Evolutionary conservation across 2,113 vertebrate species (phyloP).

Genomic region (Diadophis punctatus): DNA sequence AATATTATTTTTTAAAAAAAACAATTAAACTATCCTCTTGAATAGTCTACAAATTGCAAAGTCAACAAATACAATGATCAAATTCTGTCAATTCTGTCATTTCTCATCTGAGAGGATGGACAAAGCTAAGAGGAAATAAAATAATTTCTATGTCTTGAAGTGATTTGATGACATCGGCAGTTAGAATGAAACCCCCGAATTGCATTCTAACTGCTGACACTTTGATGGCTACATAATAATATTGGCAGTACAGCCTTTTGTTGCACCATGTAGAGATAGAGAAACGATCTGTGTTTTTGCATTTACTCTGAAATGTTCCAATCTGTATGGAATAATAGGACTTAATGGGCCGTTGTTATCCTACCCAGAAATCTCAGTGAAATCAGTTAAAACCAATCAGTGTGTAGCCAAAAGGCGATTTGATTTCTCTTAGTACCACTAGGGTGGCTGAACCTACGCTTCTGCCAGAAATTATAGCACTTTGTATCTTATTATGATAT

Average conservation of each 20-base stretch:
- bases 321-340: neutral
- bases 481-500: neutral
- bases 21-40: neutral
- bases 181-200: neutral
- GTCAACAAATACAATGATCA: neutral
- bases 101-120: neutral
- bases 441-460: neutral
- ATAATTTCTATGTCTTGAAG: constrained; percentile 1
- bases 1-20: neutral
- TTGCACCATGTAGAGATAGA: neutral
- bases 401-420: neutral
- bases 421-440: neutral
- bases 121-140: neutral
- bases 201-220: constrained; percentile 10
- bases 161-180: constrained; percentile 16
- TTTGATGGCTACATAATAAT: neutral
- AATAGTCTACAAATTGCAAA: neutral
- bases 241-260: neutral
- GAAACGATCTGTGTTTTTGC: constrained; percentile 25
- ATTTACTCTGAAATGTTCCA: constrained; percentile 22
- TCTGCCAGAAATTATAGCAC: neutral
- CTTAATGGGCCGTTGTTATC: constrained; percentile 15
- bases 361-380: constrained; percentile 6
- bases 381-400: constrained; percentile 13
- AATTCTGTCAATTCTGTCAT: neutral